Evolutionary conservation across 2,797 vertebrate species (phyloP).

Genomic region (Paramormyrops hopkinsi): DNA sequence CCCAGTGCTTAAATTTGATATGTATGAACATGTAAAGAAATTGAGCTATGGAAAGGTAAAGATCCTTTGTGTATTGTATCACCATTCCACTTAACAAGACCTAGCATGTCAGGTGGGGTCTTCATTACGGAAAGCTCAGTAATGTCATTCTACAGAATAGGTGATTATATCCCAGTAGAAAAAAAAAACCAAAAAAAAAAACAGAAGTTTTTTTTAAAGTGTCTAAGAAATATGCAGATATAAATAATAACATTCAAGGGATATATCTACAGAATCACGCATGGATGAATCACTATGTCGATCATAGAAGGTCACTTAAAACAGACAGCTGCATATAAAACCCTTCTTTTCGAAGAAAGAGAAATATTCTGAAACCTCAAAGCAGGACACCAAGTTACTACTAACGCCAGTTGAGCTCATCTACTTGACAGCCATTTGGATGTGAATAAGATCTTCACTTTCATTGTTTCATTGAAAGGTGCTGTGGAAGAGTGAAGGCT

Average conservation of each 20-base stretch:
- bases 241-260: background rate
- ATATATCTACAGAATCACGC: background rate
- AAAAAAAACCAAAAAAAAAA: background rate
- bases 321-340: conserved; percentile 12
- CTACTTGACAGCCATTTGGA: background rate
- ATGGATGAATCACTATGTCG: background rate
- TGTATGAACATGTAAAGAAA: background rate
- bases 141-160: background rate
- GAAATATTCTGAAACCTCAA: conserved; percentile 31
- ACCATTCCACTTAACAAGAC: background rate
- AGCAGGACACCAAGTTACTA: background rate
- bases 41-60: background rate
- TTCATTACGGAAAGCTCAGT: background rate
- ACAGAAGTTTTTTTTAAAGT: background rate
- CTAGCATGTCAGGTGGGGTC: background rate
- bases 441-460: background rate
- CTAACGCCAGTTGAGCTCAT: background rate
- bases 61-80: conserved; percentile 21
- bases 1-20: background rate
- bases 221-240: background rate
- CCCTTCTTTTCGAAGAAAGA: conserved; percentile 25
- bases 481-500: background rate
- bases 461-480: background rate
- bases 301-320: background rate
- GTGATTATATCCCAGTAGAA: background rate